Evolutionary conservation across 2,888 invertebrate genomes (phyloP).

Genomic region (Cordilura impudica): DNA sequence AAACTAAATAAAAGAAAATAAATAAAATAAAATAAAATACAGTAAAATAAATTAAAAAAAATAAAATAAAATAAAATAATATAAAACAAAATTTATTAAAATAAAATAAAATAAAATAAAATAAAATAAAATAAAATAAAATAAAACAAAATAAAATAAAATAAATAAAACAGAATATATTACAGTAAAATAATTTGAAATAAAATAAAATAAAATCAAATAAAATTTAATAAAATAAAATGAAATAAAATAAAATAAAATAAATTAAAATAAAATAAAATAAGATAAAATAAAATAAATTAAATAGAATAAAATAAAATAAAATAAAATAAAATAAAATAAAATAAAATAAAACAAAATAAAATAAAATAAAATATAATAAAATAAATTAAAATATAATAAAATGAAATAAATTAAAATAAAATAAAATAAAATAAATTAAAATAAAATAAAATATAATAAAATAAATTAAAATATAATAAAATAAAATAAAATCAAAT

Average conservation of each 20-base stretch:
- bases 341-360: background rate
- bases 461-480: background rate
- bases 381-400: background rate
- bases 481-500: no score
- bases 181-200: no score
- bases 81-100: background rate
- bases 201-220: no score
- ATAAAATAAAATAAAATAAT: constrained; percentile 1
- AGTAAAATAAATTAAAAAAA: no score
- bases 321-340: background rate
- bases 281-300: background rate
- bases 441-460: background rate
- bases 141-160: background rate
- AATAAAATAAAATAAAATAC: no score
- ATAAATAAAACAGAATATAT: no score
- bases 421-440: background rate
- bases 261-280: background rate
- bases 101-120: background rate
- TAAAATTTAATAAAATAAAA: background rate
- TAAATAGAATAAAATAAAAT: background rate
- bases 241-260: background rate
- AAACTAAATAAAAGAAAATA: no score
- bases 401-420: no score
- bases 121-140: background rate
- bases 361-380: background rate